Evolutionary conservation across 1,140 invertebrate genomes (phyloP).

Genomic region (Hylaeus anthracinus): DNA sequence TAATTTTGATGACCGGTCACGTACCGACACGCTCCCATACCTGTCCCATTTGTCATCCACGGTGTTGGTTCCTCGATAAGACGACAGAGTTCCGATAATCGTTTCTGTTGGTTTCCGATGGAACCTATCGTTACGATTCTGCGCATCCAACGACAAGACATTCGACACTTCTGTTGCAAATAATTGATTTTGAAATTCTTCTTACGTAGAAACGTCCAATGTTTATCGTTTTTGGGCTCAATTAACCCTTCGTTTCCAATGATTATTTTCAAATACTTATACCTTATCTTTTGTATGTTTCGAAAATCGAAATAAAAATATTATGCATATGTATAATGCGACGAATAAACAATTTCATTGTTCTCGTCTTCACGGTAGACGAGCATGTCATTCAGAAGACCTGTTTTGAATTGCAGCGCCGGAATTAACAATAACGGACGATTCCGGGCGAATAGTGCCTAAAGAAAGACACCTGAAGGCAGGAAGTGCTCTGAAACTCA

Average conservation of each 20-base stretch:
- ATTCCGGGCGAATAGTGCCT: conserved; percentile 79
- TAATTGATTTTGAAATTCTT: too few relatives aligned
- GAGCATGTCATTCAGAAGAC: neutral
- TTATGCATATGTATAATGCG: too few relatives aligned
- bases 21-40: conserved; percentile 23
- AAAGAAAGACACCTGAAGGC: conserved; percentile 81
- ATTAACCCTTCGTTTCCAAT: too few relatives aligned
- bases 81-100: neutral
- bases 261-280: too few relatives aligned
- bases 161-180: too few relatives aligned
- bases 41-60: conserved; percentile 36
- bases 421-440: conserved; percentile 82
- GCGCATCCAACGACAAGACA: too few relatives aligned
- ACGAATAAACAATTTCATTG: too few relatives aligned
- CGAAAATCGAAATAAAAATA: too few relatives aligned
- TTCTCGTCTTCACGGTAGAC: neutral
- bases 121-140: neutral
- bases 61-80: neutral
- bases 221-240: too few relatives aligned
- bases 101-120: neutral
- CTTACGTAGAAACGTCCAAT: too few relatives aligned
- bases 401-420: conserved; percentile 77
- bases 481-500: conserved; percentile 81
- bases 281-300: too few relatives aligned
- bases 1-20: conserved; percentile 25